Conservation (phyloP, 2,888 invertebrate genomes). For the Mantis religiosa region DNA sequence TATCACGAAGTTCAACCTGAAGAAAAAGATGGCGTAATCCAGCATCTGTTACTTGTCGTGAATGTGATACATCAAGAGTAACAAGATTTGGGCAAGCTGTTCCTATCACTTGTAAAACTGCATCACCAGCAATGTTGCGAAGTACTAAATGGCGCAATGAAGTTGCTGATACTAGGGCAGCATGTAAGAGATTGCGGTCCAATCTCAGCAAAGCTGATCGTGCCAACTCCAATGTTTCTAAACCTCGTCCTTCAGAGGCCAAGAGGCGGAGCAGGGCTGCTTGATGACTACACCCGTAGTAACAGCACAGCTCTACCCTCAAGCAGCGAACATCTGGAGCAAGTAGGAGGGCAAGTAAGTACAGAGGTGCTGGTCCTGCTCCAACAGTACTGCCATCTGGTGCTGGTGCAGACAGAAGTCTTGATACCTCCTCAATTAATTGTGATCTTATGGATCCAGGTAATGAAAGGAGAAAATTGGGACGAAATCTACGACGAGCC, state of each 20-base stretch:
- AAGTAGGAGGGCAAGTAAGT: slow-evolving; percentile 43
- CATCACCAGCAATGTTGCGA: slow-evolving; percentile 46
- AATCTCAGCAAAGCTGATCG: slow-evolving; percentile 43
- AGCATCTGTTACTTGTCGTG: slow-evolving; percentile 44
- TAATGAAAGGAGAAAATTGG: slow-evolving; percentile 42
- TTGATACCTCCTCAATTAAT: slow-evolving; percentile 43
- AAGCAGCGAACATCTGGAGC: slow-evolving; percentile 43
- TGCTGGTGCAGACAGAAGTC: slow-evolving; percentile 41
- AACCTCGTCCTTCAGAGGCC: slow-evolving; percentile 42
- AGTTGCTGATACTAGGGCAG: slow-evolving; percentile 42
- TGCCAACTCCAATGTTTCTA: slow-evolving; percentile 43
- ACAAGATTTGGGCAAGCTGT: slow-evolving; percentile 43
- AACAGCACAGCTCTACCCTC: slow-evolving; percentile 46
- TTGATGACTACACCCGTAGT: slow-evolving; percentile 48
- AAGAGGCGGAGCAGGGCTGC: slow-evolving; percentile 43
- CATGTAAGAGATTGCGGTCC: slow-evolving; percentile 43
- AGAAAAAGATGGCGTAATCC: slow-evolving; percentile 44
- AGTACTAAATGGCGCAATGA: slow-evolving; percentile 42
- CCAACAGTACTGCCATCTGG: slow-evolving; percentile 41
- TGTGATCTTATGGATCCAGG: slow-evolving; percentile 43
- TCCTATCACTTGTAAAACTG: slow-evolving; percentile 44
- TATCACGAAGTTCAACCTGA: slow-evolving; percentile 43
- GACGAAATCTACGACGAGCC: slow-evolving; percentile 42
- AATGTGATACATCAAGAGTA: slow-evolving; percentile 44
- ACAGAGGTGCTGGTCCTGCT: slow-evolving; percentile 44